These are phyloP conservation scores for Hippocampus guttulatus DNA, from an alignment of 2,113 vertebrate species.

Conservation along the genomic window DNA sequence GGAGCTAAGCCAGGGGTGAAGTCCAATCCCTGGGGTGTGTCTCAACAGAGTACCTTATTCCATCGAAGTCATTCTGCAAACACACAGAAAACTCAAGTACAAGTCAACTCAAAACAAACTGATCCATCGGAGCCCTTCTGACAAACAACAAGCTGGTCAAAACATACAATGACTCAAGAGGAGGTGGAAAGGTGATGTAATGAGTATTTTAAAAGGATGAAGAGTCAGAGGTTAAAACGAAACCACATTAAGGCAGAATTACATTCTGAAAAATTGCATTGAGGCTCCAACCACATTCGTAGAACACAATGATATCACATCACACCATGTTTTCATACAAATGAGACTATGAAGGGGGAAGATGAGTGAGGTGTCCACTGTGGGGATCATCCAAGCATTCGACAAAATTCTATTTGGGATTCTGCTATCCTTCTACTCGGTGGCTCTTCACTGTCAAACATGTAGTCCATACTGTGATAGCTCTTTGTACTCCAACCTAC, in stretches of 20 bases:
- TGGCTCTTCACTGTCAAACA: slow-evolving; percentile 25
- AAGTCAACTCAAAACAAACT: background rate
- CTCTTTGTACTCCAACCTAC: slow-evolving; percentile 11
- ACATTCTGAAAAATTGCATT: background rate
- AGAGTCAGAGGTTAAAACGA: background rate
- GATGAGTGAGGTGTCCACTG: slow-evolving; percentile 28
- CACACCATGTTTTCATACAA: too few relatives aligned
- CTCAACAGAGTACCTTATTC: background rate
- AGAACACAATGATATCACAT: background rate
- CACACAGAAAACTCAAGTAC: background rate
- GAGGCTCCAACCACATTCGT: background rate
- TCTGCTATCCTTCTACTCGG: slow-evolving; percentile 43
- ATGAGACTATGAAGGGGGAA: slow-evolving; percentile 23
- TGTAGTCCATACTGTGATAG: slow-evolving; percentile 4
- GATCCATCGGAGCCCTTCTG: background rate
- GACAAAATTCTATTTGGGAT: slow-evolving; percentile 46
- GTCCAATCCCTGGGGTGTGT: too few relatives aligned
- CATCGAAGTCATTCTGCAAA: too few relatives aligned
- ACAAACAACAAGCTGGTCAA: background rate
- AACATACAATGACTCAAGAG: too few relatives aligned
- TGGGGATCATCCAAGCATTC: slow-evolving; percentile 42
- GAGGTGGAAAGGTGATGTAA: background rate
- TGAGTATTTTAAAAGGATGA: background rate
- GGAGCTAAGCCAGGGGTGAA: too few relatives aligned
- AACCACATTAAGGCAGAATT: too few relatives aligned